Evolutionary conservation across 2,797 vertebrate genomes (phyloP).

Genomic region (Erpetoichthys calabaricus): DNA sequence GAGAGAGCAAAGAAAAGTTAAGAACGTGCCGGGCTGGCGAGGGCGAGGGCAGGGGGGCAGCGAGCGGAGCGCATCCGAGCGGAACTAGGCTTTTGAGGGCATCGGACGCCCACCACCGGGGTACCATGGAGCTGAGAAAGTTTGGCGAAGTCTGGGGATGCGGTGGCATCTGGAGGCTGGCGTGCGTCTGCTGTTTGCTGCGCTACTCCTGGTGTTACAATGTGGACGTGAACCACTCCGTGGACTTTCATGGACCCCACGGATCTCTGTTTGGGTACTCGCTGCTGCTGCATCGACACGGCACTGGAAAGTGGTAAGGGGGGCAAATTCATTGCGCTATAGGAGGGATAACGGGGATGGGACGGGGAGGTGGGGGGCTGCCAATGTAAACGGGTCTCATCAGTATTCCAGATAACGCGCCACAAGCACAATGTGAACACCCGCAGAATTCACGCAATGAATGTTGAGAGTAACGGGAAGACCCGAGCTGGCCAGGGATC

Average conservation of each 20-base stretch:
- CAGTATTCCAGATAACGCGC: too few relatives aligned
- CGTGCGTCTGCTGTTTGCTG: constrained; percentile 16
- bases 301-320: constrained; percentile 48
- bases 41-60: too few relatives aligned
- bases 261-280: constrained; percentile 68
- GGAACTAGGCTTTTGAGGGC: constrained; percentile 5
- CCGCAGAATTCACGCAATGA: too few relatives aligned
- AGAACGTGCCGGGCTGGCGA: too few relatives aligned
- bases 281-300: constrained; percentile 51
- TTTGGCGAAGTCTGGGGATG: constrained; percentile 2
- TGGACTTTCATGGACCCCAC: constrained; percentile 42
- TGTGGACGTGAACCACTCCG: constrained; percentile 49
- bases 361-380: too few relatives aligned
- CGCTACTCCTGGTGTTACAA: constrained; percentile 41
- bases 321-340: too few relatives aligned
- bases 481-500: too few relatives aligned
- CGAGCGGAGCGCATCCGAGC: background rate
- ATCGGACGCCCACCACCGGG: background rate
- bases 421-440: too few relatives aligned
- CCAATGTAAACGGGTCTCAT: too few relatives aligned
- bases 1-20: too few relatives aligned
- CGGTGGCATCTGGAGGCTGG: constrained; percentile 10
- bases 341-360: too few relatives aligned
- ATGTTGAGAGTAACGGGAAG: too few relatives aligned
- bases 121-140: constrained; percentile 13